Evolutionary conservation across 2,888 invertebrate genomes (phyloP).

Genomic region (Cantharis nigra): DNA sequence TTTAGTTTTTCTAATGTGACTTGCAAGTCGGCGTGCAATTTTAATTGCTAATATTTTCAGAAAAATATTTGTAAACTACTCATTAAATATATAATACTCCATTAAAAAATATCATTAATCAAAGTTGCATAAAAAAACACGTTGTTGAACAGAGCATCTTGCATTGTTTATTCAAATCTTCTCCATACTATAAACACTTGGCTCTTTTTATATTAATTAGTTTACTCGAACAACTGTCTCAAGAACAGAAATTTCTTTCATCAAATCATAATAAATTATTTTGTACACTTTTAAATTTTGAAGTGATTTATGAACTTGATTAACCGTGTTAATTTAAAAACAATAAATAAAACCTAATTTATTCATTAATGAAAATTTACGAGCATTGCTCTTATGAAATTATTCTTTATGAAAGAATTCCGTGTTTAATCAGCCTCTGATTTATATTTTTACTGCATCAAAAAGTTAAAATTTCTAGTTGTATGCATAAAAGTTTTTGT

Average conservation of each 20-base stretch:
- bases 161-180: not conserved
- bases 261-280: not conserved
- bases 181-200: not conserved
- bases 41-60: not conserved
- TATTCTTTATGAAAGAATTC: conserved; percentile 7
- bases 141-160: not conserved
- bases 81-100: not conserved
- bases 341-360: conserved; percentile 11
- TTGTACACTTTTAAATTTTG: not conserved
- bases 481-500: not conserved
- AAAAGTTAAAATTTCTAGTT: not conserved
- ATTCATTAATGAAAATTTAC: conserved; percentile 11
- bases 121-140: not conserved
- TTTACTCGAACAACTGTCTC: not conserved
- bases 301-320: not conserved
- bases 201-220: not conserved
- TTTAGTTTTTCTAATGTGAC: not conserved
- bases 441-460: not conserved
- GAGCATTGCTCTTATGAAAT: conserved; percentile 11
- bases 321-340: not conserved
- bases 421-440: conserved; percentile 6
- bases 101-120: not conserved
- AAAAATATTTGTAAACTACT: not conserved
- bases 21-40: no score
- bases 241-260: not conserved